phyloP scores from a whole-genome alignment of 2,888 invertebrate species.

The Achlya flavicornis region DNA sequence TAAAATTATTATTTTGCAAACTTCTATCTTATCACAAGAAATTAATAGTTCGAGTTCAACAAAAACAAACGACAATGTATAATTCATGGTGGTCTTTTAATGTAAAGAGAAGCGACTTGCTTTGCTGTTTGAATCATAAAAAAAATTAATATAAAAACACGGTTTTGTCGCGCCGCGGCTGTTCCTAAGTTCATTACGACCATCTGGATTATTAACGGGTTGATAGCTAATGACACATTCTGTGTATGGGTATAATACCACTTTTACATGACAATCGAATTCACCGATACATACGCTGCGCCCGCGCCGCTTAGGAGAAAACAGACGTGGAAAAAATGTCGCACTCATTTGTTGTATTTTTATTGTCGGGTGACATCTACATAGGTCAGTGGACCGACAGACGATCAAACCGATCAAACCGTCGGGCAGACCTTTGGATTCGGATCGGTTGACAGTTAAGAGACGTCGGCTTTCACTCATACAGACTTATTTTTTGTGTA shows the following conservation, averaged over 20 bases:
- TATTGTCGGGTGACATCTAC: background rate
- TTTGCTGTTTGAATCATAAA: constrained; percentile 1
- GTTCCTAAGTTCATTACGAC: background rate
- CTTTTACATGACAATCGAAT: background rate
- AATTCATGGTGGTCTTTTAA: constrained; percentile 2
- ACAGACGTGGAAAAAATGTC: background rate
- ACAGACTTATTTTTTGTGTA: background rate
- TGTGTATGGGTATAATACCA: constrained; percentile 2
- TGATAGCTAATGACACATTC: background rate
- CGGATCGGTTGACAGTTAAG: background rate
- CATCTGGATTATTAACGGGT: background rate
- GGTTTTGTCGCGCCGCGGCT: background rate
- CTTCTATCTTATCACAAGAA: constrained; percentile 1
- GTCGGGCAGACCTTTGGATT: background rate
- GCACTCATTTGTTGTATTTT: background rate
- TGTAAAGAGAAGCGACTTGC: constrained; percentile 1
- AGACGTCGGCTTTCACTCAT: background rate
- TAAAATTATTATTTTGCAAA: background rate
- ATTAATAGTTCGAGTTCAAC: background rate
- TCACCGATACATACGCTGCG: background rate
- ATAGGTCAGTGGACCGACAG: constrained; percentile 7
- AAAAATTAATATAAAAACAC: background rate
- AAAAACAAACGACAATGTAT: constrained; percentile 1
- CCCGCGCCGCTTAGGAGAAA: background rate
- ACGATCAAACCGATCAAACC: background rate